Evolutionary conservation across 2,797 vertebrate genomes (phyloP), one percentile per base, ranked within the genome.

Genomic region (Rhynchonycteris naso): DNA sequence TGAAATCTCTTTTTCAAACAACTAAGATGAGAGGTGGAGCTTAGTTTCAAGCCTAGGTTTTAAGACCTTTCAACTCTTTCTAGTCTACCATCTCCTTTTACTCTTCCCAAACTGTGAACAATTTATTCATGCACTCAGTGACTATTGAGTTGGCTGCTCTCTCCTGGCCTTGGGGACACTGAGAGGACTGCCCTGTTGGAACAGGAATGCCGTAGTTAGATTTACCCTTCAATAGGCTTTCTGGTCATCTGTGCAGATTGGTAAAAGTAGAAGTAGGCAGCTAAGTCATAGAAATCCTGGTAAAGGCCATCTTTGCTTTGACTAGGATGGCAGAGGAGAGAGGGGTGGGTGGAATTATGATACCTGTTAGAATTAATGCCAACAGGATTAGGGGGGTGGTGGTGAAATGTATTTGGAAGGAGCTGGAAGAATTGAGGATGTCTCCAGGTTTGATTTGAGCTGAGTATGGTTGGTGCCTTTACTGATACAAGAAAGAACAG

Each of bases 21-120:
- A 1, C 18, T 66, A n/a, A n/a, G n/a, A n/a, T n/a, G n/a, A n/a
- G n/a, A n/a, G n/a, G 13, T 59, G 43, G 82, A 80, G 58, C 84
- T 72, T 82, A 81, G 50, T 95, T 96, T 96, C 86, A 94, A 83
- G 79, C 66, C 28, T 88, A 1, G 47, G 72, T 88, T 96, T 93
- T 79, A 90, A 86, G 72, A 87, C 12, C 86, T 75, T 88, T 52
- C 78, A 88, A 5, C 21, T 74, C 72, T 59, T 90, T 88, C 11
- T 65, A 50, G 68, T 74, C 56, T 83, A 0, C n/a, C 26, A 2
- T 71, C n/a, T 95, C 74, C 65, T 81, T 94, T 93, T 81, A 50
- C n/a, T 85, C 30, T 58, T 80, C 1, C 24, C 22, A 56, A 65
- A 43, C 22, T 10, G 14, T 61, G 63, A 79, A 89, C 68, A 87